phyloP scores from a whole-genome alignment of 2,113 vertebrate genomes.

The Hyperopisus bebe region DNA sequence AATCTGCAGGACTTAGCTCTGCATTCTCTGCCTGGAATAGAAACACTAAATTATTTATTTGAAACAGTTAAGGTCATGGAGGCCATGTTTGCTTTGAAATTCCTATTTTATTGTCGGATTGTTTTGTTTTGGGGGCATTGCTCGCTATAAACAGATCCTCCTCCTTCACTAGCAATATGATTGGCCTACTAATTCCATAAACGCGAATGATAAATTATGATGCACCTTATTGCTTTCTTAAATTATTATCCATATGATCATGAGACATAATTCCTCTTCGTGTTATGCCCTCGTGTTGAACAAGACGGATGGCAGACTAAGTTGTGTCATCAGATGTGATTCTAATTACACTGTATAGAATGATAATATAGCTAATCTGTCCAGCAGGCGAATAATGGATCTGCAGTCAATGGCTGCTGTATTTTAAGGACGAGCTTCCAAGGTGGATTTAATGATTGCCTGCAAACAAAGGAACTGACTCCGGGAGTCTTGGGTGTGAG shows the following conservation, averaged over 20 bases:
- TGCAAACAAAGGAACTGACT: conserved; percentile 48
- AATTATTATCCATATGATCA: conserved; percentile 34
- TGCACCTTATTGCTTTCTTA: neutral
- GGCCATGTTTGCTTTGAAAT: neutral
- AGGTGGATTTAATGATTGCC: conserved; percentile 53
- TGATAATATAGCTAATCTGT: conserved; percentile 37
- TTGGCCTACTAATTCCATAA: neutral
- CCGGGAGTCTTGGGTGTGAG: conserved; percentile 36
- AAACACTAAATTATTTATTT: neutral
- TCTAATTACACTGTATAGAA: conserved; percentile 30
- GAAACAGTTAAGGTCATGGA: neutral
- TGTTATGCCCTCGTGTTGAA: conserved; percentile 30
- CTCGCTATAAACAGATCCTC: neutral
- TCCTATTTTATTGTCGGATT: neutral
- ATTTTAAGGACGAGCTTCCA: conserved; percentile 36
- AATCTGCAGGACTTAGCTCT: neutral
- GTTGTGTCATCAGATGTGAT: conserved; percentile 35
- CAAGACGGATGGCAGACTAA: conserved; percentile 36
- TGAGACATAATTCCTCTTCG: conserved; percentile 39
- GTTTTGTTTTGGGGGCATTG: neutral
- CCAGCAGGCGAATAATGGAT: conserved; percentile 21
- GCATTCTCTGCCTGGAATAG: neutral
- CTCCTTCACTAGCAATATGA: neutral
- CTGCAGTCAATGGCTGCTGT: conserved; percentile 18
- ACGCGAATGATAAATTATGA: neutral